Evolutionary conservation across 2,113 vertebrate species (phyloP).

Genomic region (Rhipidura dahli): DNA sequence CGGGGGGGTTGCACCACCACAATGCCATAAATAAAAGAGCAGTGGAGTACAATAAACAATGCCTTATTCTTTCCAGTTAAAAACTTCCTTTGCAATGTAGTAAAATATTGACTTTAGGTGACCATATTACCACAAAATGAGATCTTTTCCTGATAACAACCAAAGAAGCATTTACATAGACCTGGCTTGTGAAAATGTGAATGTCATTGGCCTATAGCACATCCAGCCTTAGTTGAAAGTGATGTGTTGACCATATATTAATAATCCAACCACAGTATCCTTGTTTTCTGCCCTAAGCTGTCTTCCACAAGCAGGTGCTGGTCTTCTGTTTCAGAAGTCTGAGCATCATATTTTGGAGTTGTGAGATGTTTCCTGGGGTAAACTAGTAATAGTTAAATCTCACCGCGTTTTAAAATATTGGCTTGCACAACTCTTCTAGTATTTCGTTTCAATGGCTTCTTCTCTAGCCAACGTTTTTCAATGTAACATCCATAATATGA

Average conservation of each 20-base stretch:
- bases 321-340: neutral
- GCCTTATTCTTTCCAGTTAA: constrained; percentile 15
- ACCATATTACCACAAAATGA: constrained; percentile 29
- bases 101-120: constrained; percentile 44
- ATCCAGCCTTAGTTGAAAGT: neutral
- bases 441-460: neutral
- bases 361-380: neutral
- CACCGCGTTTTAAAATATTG: neutral
- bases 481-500: neutral
- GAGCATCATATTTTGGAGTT: neutral
- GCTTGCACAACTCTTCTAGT: neutral
- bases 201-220: neutral
- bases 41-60: neutral
- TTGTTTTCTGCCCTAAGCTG: neutral
- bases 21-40: constrained; percentile 36
- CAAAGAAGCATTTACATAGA: neutral
- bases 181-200: neutral
- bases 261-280: neutral
- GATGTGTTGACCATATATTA: neutral
- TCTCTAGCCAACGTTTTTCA: neutral
- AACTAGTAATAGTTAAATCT: neutral
- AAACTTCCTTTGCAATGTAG: constrained; percentile 47
- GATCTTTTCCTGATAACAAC: neutral
- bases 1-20: neutral
- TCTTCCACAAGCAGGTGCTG: neutral